Base-by-base conservation (phyloP, 2,797 vertebrate species). In the Lithobates pipiens region DNA sequence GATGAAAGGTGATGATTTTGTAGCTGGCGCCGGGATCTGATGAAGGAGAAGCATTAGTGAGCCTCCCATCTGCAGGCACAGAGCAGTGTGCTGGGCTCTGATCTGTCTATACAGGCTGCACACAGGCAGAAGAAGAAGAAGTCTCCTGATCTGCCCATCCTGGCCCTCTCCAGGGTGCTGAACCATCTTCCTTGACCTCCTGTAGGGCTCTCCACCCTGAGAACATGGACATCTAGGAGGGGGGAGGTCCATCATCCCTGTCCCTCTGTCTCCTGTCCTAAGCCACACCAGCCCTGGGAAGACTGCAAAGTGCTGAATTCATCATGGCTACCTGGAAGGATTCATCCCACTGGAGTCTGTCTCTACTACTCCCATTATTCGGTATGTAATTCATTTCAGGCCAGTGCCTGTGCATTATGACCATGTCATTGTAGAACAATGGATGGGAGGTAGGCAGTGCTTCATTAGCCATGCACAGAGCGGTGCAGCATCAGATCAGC, bases 101-200 rank as follows among this genome's bases (percentile, higher is more conserved):
- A 23, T 2, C 25, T 75, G 72, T 46, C 44, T 18, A 13, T 13
- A n/a, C 65, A 29, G 76, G 21, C 79, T 72, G 69, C 29, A n/a
- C 2, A 16, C 46, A 50, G 11, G 2, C 44, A 42, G 39, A 42
- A 13, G 16, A 15, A 54, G 46, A 13, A 18, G 50, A 16, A 50
- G 44, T 15, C 80, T n/a, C n/a, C 36, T 4, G 70, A 71, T 29
- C 68, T 11, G 23, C 23, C 61, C 61, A 65, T 36, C 15, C 54
- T 65, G n/a, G 23, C 34, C 23, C 84, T 85, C 70, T 85, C 83
- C 83, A 80, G 69, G 77, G 84, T 85, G 77, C 84, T 85, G 84
- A 85, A 67, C n/a, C 32, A 23, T 21, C 46, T 29, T 32, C 16
- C 32, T 23, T 73, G 71, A 77, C 82, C 65, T 70, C 74, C 0